Evolutionary conservation across 2,888 invertebrate species (phyloP).

Genomic region (Cephus nigrinus): DNA sequence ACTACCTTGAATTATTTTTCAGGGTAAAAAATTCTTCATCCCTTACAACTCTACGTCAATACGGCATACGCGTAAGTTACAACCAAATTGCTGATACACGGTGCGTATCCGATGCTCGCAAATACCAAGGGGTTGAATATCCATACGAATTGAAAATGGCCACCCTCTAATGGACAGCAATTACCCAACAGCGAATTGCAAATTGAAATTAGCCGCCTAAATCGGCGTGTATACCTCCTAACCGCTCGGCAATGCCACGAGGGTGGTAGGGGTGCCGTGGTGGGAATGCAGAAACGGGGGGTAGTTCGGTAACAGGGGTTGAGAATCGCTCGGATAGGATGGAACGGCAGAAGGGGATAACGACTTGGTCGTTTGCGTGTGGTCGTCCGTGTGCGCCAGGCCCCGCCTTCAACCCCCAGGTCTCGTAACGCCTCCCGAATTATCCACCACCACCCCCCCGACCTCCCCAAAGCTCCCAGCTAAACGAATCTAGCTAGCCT

Average conservation of each 20-base stretch:
- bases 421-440: slow-evolving; percentile 47
- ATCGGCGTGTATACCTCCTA: slow-evolving; percentile 49
- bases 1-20: slow-evolving; percentile 1
- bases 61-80: not conserved
- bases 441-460: slow-evolving; percentile 33
- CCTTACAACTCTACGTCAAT: not conserved
- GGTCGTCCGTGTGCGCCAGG: slow-evolving; percentile 17
- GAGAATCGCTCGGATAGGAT: slow-evolving; percentile 27
- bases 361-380: slow-evolving; percentile 29
- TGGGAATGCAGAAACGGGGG: slow-evolving; percentile 15
- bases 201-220: slow-evolving; percentile 52
- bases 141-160: slow-evolving; percentile 18
- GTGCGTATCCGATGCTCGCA: not conserved
- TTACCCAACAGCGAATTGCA: slow-evolving; percentile 54
- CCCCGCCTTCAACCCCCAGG: slow-evolving; percentile 50
- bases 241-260: slow-evolving; percentile 32
- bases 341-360: slow-evolving; percentile 32
- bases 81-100: not conserved
- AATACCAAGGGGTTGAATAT: not conserved
- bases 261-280: slow-evolving; percentile 33
- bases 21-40: slow-evolving; percentile 2
- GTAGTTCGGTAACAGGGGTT: slow-evolving; percentile 6
- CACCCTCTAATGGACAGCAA: slow-evolving; percentile 46
- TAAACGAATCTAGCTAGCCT: slow-evolving; percentile 41
- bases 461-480: slow-evolving; percentile 35